phyloP scores from a whole-genome alignment of 37 sponge, comb jelly and placozoan genomes.

The Lycopodina hypogea region DNA sequence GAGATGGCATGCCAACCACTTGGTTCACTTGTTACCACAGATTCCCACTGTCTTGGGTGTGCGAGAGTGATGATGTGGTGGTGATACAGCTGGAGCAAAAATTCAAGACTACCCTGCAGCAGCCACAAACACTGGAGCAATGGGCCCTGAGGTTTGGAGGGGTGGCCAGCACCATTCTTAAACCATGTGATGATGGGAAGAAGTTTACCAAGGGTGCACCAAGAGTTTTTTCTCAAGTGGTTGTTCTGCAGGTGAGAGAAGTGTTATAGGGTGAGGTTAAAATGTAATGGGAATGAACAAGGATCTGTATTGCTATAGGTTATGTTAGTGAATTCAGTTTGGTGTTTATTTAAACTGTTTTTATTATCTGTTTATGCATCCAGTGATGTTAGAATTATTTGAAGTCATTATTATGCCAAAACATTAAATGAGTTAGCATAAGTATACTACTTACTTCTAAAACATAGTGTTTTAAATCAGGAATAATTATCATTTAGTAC shows the following conservation, averaged over 20 bases:
- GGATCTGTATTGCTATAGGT: too few species aligned
- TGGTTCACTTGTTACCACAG: conserved; percentile 5
- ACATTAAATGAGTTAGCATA: too few species aligned
- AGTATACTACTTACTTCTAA: too few species aligned
- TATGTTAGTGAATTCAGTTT: too few species aligned
- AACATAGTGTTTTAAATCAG: too few species aligned
- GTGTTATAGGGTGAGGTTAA: too few species aligned
- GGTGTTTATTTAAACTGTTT: too few species aligned
- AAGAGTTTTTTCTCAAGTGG: conserved; percentile 98
- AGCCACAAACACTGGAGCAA: conserved; percentile 87
- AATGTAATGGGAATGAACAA: too few species aligned
- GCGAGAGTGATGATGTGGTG: conserved; percentile 90
- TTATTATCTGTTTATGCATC: too few species aligned
- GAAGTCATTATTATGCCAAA: too few species aligned
- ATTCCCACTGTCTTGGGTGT: conserved; percentile 99
- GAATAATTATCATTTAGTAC: too few species aligned
- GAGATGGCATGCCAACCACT: not conserved
- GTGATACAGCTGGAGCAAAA: conserved; percentile 81
- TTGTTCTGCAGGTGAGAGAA: conserved; percentile 95
- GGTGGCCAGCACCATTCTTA: conserved; percentile 77
- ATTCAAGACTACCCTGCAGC: conserved; percentile 92
- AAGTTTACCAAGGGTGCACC: conserved; percentile 80
- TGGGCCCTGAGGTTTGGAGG: conserved; percentile 93
- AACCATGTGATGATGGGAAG: conserved; percentile 52
- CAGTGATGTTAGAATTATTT: too few species aligned